Conservation (phyloP, 2,888 invertebrate species). For the Athalia circularis region DNA sequence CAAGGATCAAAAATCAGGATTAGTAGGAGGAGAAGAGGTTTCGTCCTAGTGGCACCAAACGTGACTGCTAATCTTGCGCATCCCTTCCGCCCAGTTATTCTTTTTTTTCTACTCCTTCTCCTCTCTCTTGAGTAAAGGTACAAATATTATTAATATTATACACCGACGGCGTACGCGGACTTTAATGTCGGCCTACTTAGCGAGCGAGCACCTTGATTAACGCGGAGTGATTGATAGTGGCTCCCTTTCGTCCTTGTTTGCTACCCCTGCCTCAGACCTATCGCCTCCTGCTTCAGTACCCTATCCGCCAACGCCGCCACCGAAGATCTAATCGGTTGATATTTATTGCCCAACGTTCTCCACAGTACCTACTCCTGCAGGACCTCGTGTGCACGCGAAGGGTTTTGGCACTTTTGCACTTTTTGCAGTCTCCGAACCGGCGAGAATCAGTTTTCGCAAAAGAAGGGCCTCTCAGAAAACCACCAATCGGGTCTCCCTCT, state of each 20-base stretch:
- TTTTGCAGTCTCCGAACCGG: slow-evolving; percentile 34
- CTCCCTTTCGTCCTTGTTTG: slow-evolving; percentile 60
- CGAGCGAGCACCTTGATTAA: slow-evolving; percentile 69
- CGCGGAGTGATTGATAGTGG: slow-evolving; percentile 70
- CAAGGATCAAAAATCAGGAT: slow-evolving; percentile 13
- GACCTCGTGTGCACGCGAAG: slow-evolving; percentile 18
- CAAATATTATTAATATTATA: neutral
- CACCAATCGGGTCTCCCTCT: neutral
- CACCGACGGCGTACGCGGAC: slow-evolving; percentile 56
- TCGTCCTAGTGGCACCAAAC: slow-evolving; percentile 36
- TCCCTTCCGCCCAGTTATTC: slow-evolving; percentile 1
- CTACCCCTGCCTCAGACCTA: slow-evolving; percentile 32
- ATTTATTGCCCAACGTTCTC: slow-evolving; percentile 68
- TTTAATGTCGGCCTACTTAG: slow-evolving; percentile 71
- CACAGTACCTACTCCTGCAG: slow-evolving; percentile 56
- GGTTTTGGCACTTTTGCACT: slow-evolving; percentile 55
- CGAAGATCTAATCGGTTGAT: slow-evolving; percentile 71
- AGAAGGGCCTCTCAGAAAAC: neutral
- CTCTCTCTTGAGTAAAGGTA: slow-evolving; percentile 46
- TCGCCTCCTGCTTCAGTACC: slow-evolving; percentile 4
- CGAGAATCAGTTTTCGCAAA: slow-evolving; percentile 34
- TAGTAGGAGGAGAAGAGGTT: slow-evolving; percentile 35
- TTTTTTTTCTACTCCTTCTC: neutral
- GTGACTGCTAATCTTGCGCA: slow-evolving; percentile 33
- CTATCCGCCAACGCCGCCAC: slow-evolving; percentile 33